These are phyloP conservation scores for Temnothorax unifasciatus DNA, from an alignment of 2,888 invertebrate genomes.

Conservation along the genomic window DNA sequence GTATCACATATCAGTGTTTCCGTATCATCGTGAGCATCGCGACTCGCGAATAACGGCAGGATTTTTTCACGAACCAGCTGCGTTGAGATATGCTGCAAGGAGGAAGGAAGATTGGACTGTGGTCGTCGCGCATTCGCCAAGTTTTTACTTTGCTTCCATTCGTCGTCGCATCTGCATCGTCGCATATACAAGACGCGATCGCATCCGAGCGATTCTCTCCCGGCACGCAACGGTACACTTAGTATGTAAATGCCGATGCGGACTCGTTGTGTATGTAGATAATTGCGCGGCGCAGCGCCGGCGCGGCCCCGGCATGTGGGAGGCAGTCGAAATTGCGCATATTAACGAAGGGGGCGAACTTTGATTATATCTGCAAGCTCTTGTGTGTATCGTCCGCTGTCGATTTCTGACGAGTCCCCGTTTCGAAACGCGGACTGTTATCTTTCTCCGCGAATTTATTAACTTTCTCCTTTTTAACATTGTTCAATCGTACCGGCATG, in stretches of 20 bases:
- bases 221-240: conserved; percentile 77
- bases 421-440: neutral
- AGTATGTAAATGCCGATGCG: conserved; percentile 73
- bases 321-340: conserved; percentile 76
- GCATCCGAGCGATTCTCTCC: conserved; percentile 72
- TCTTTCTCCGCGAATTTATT: no score
- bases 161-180: conserved; percentile 70
- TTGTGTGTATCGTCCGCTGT: conserved; percentile 57
- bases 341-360: conserved; percentile 70
- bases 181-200: conserved; percentile 63
- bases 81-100: neutral
- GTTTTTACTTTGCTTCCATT: conserved; percentile 17
- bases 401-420: conserved; percentile 63
- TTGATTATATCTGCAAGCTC: conserved; percentile 71
- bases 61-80: conserved; percentile 21
- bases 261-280: conserved; percentile 62
- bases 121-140: conserved; percentile 5
- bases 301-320: conserved; percentile 63
- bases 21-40: neutral
- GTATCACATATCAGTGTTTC: neutral
- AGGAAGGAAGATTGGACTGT: neutral
- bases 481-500: neutral
- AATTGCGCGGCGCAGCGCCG: conserved; percentile 69
- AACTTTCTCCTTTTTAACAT: neutral
- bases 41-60: neutral